Evolutionary conservation across 2,888 invertebrate genomes (phyloP), one percentile per base, ranked within the genome.

Genomic region (Anodontia alba): DNA sequence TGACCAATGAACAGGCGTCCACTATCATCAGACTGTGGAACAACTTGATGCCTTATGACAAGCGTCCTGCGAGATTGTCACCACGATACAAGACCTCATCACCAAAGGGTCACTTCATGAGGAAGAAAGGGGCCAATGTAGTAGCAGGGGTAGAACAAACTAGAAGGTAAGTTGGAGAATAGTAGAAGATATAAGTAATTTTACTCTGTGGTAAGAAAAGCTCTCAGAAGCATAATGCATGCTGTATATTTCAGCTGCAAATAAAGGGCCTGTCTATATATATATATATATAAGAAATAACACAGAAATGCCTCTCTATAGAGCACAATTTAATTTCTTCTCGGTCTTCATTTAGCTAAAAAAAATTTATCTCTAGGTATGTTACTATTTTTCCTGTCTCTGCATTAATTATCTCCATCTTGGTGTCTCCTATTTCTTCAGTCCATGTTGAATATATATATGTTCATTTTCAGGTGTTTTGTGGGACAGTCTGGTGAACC

Each of bases 121-220:
- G 17, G 17, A 43, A 69, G 15, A 76, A 71, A 62, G 20, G 12
- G 3, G 54, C 66, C 36, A 77, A 57, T 31, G 73, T 80, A 26
- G 77, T 74, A 3, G 74, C 51, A 36, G 83, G 83, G 15, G 83
- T 83, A 1, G 67, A 54, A n/a, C 79, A 76, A 26, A 79, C 75
- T 12, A 70, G 54, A 75, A 70, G 79, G 72, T 72, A 72, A 17
- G n/a, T n/a, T n/a, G n/a, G n/a, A n/a, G n/a, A n/a, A n/a, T n/a
- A n/a, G n/a, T n/a, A n/a, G n/a, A n/a, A n/a, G n/a, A n/a, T n/a
- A n/a, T n/a, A n/a, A n/a, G n/a, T n/a, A n/a, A n/a, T n/a, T n/a
- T n/a, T n/a, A n/a, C n/a, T n/a, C n/a, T n/a, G n/a, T n/a, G n/a
- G n/a, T n/a, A n/a, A n/a, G n/a, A n/a, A n/a, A n/a, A n/a, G n/a